Evolutionary conservation across 2,797 vertebrate genomes (phyloP), one percentile per base, ranked within the genome.

Genomic region (Synaphobranchus kaupii): DNA sequence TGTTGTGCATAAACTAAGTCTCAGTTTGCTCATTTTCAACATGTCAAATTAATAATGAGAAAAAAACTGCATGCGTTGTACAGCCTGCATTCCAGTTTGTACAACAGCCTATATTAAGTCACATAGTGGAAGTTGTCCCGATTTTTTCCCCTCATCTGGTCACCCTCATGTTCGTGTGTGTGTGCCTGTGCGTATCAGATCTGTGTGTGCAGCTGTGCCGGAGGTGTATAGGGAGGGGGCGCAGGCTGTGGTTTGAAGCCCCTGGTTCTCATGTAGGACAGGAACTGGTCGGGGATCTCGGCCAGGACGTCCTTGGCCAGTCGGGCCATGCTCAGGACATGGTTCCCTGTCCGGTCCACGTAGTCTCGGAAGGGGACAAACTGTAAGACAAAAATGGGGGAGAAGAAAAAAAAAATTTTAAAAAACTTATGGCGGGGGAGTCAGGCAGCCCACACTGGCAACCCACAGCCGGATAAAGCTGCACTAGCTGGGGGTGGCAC

Each of bases 351-450:
- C 90, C 98, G 95, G 95, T 99, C 98, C 13, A 99, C 96, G 89
- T 99, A 99, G 93, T 99, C 98, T 68, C 98, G 95, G 94, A 99
- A 99, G 0, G 98, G 98, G 88, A 99, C 98, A 80, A 99, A 99
- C 98, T 99, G 88, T 68, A 80, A 80, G 8, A 48, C 39, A 80
- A 10, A n/a, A 48, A 80, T 12, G 3, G 20, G 9, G 44, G 22
- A 17, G 13, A 44, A 6, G 15, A 10, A 9, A 1, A 31, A n/a
- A n/a, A n/a, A 6, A n/a, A 39, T 39, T 39, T n/a, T 48, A 54
- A 13, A 13, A 1, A 13, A 15, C 1, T 20, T 39, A 0, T 12
- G 34, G 3, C 15, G 17, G 2, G 2, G 8, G 1, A 13, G 25
- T 0, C 13, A 4, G 71, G 71, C 12, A 76, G 31, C 17, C 28